phyloP scores from a whole-genome alignment of 2,797 vertebrate species.

The Pachyuromys duprasi region DNA sequence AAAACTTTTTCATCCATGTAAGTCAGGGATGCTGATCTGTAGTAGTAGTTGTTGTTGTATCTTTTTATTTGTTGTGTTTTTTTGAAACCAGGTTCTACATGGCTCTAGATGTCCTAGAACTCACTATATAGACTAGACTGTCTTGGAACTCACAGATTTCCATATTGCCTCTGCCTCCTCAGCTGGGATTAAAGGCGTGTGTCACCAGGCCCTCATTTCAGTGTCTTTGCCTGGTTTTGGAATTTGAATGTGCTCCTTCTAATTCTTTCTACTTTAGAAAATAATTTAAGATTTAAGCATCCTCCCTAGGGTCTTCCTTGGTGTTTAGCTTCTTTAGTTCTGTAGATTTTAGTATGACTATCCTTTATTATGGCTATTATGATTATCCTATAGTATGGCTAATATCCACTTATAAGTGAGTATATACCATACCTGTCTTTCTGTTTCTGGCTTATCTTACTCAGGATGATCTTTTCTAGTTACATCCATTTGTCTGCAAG shows the following conservation, averaged over 20 bases:
- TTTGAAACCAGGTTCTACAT: not conserved
- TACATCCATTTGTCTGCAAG: no score
- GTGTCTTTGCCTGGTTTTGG: not conserved
- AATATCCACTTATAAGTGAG: no score
- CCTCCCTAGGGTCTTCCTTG: no score
- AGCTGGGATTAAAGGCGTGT: not conserved
- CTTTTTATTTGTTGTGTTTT: not conserved
- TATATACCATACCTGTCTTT: no score
- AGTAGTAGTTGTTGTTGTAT: not conserved
- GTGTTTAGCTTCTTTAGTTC: no score
- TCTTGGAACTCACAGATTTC: not conserved
- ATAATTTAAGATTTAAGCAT: not conserved
- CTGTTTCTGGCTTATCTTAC: no score
- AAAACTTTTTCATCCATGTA: not conserved
- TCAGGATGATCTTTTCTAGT: no score
- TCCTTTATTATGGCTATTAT: no score
- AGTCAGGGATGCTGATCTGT: not conserved
- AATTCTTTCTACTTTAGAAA: not conserved
- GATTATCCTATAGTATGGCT: no score
- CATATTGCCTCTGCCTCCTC: not conserved
- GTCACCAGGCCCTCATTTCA: not conserved
- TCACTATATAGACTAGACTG: not conserved
- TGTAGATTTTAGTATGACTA: no score
- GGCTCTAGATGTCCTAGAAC: not conserved
- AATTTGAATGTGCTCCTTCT: not conserved